phyloP scores from a whole-genome alignment of 2,888 invertebrate genomes.

The Lobophora halterata region DNA sequence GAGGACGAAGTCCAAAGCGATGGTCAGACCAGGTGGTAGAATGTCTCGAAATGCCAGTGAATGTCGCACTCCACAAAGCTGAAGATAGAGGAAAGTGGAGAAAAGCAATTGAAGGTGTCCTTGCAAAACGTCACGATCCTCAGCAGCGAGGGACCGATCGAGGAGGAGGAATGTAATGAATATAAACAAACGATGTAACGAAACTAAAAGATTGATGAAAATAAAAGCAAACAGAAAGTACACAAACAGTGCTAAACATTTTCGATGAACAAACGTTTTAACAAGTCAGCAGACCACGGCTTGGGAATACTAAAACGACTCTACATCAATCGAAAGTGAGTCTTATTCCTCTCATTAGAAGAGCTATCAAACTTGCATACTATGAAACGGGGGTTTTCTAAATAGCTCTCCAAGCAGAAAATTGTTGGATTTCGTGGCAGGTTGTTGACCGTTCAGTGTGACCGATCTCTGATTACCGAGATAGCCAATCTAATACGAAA shows the following conservation, averaged over 20 bases:
- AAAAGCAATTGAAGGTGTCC: too few relatives aligned
- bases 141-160: too few relatives aligned
- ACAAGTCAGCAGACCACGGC: slow-evolving; percentile 50
- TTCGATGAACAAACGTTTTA: slow-evolving; percentile 55
- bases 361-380: slow-evolving; percentile 27
- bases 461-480: slow-evolving; percentile 58
- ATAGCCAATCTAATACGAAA: slow-evolving; percentile 39
- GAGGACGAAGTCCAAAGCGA: too few relatives aligned
- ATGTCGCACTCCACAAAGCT: too few relatives aligned
- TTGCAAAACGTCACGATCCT: too few relatives aligned
- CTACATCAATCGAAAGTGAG: slow-evolving; percentile 32
- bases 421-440: slow-evolving; percentile 66
- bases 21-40: too few relatives aligned
- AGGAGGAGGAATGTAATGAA: too few relatives aligned
- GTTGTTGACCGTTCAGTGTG: slow-evolving; percentile 63
- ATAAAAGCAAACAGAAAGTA: slow-evolving; percentile 44
- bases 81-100: too few relatives aligned
- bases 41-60: too few relatives aligned
- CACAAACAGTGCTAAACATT: slow-evolving; percentile 46
- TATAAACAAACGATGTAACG: slow-evolving; percentile 14
- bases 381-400: slow-evolving; percentile 61
- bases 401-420: slow-evolving; percentile 66
- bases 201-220: slow-evolving; percentile 13
- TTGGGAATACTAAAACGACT: slow-evolving; percentile 19
- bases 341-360: slow-evolving; percentile 37